Evolutionary conservation across 2,113 vertebrate genomes (phyloP).

Genomic region (Apus apus): DNA sequence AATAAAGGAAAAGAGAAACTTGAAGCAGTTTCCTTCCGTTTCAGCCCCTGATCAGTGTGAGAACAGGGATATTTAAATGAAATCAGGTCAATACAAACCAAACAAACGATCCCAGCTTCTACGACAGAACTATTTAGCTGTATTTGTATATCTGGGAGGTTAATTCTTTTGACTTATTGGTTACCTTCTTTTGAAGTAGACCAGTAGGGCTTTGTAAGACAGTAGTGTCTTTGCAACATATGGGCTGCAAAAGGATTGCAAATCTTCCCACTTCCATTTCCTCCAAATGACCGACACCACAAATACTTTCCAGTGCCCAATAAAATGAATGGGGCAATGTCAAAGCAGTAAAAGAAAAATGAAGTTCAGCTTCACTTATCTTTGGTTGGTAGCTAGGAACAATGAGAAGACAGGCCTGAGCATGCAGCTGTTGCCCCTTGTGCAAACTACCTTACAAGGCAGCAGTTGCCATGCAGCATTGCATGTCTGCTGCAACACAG

Average conservation of each 20-base stretch:
- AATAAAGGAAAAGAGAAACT: constrained; percentile 56
- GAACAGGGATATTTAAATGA: constrained; percentile 51
- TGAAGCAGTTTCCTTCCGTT: constrained; percentile 70
- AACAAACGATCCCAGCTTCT: neutral
- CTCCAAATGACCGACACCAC: neutral
- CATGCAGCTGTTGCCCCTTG: neutral
- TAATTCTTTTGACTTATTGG: neutral
- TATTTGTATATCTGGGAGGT: neutral
- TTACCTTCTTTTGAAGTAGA: neutral
- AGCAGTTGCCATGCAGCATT: neutral
- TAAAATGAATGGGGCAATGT: neutral
- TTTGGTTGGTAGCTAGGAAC: neutral
- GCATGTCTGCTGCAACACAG: neutral
- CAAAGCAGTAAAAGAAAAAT: neutral
- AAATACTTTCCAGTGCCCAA: neutral
- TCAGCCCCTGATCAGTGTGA: constrained; percentile 61
- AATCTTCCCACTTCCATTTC: neutral
- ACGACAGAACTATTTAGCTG: neutral
- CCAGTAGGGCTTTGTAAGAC: neutral
- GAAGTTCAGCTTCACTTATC: neutral
- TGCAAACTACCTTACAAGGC: neutral
- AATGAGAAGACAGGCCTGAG: neutral
- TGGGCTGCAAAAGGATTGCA: neutral
- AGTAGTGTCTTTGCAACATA: neutral
- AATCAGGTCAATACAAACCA: constrained; percentile 41